Percentiles rank a stretch among this genome's conserved stretches.
phyloP scores from a whole-genome alignment of 2,888 invertebrate species.

The Dioctria linearis region DNA sequence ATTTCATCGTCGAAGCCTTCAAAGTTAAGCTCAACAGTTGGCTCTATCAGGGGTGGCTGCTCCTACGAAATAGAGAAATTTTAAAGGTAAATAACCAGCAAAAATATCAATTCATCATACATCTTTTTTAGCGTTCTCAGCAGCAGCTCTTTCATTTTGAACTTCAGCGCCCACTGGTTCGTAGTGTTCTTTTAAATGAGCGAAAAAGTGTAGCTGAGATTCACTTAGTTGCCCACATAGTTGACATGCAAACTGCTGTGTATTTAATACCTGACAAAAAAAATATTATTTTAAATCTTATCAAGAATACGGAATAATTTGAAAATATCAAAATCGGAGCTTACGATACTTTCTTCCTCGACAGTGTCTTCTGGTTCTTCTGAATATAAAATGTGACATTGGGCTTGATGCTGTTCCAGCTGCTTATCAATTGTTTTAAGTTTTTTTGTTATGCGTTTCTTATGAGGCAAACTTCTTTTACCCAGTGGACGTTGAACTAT shows the following conservation, averaged over 20 bases:
- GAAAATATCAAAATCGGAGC: slow-evolving; percentile 1
- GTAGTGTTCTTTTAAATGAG: slow-evolving; percentile 87
- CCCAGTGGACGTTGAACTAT: slow-evolving; percentile 59
- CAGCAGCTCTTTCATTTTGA: slow-evolving; percentile 55
- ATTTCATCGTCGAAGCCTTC: slow-evolving; percentile 64
- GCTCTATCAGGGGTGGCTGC: slow-evolving; percentile 61
- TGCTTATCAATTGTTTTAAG: slow-evolving; percentile 71
- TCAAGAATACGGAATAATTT: neutral
- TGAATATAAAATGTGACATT: neutral
- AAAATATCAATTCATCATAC: neutral
- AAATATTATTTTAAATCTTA: neutral
- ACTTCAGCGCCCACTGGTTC: slow-evolving; percentile 73
- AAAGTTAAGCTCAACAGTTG: slow-evolving; percentile 67
- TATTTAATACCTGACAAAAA: slow-evolving; percentile 29
- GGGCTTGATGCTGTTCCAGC: neutral
- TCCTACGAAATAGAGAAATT: slow-evolving; percentile 55
- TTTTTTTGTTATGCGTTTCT: slow-evolving; percentile 87
- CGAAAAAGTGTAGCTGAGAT: slow-evolving; percentile 87
- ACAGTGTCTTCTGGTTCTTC: slow-evolving; percentile 23
- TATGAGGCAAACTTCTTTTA: slow-evolving; percentile 86
- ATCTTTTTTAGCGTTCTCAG: slow-evolving; percentile 29
- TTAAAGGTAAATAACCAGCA: neutral
- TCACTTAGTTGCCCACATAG: slow-evolving; percentile 83
- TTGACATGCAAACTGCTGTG: slow-evolving; percentile 75
- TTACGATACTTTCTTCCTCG: slow-evolving; percentile 52